phyloP scores from a whole-genome alignment of 1,140 invertebrate species.

The Ephestia elutella region DNA sequence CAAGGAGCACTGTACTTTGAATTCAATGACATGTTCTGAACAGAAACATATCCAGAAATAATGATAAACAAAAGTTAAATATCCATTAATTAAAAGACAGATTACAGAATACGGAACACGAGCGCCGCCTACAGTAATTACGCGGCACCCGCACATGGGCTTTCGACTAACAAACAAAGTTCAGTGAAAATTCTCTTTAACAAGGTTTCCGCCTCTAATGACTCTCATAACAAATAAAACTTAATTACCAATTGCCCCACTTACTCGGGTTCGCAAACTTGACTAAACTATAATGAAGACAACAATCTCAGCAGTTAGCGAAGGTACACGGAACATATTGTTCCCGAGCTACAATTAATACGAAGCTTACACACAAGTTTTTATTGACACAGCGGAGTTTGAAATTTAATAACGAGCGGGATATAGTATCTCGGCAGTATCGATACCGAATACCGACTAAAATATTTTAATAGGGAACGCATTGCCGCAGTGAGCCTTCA shows the following conservation, averaged over 20 bases:
- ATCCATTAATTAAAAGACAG: conserved; percentile 13
- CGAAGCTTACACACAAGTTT: conserved; percentile 1
- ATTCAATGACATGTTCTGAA: too few species aligned
- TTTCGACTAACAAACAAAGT: conserved; percentile 23
- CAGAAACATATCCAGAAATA: background rate
- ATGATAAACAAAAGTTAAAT: background rate
- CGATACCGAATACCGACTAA: background rate
- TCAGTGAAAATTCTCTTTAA: conserved; percentile 23
- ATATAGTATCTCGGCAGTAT: background rate
- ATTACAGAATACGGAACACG: conserved; percentile 17
- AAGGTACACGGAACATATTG: conserved; percentile 6
- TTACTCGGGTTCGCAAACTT: conserved; percentile 15
- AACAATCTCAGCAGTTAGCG: conserved; percentile 6
- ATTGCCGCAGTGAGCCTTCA: conserved; percentile 6
- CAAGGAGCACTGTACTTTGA: too few species aligned
- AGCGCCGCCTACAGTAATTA: conserved; percentile 20
- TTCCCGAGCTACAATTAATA: background rate
- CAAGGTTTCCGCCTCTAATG: conserved; percentile 28
- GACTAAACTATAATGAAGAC: conserved; percentile 17
- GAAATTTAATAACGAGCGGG: conserved; percentile 6
- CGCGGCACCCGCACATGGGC: conserved; percentile 19
- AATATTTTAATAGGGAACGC: conserved; percentile 11
- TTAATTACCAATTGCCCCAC: conserved; percentile 31
- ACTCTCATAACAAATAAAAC: conserved; percentile 36
- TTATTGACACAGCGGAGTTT: conserved; percentile 6